Evolutionary conservation across 2,888 invertebrate species (phyloP).

Genomic region (Watsonalla cultraria): DNA sequence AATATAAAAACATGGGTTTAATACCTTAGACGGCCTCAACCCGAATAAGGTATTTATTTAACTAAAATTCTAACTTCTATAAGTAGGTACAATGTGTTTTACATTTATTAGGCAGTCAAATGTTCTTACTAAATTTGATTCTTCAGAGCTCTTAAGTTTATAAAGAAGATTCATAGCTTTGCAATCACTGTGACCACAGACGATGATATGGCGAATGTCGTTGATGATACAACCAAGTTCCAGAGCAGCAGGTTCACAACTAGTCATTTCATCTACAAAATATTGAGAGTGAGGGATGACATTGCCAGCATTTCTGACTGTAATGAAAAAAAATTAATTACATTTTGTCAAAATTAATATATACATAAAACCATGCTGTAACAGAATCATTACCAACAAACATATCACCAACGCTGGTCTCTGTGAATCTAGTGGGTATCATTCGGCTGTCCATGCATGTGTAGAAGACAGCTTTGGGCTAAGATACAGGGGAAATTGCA

Average conservation of each 20-base stretch:
- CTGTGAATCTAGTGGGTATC: conserved; percentile 96
- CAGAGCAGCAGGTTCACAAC: conserved; percentile 96
- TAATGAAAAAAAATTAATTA: conserved; percentile 32
- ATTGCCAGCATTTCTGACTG: conserved; percentile 98
- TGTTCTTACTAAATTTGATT: conserved; percentile 73
- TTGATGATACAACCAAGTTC: conserved; percentile 96
- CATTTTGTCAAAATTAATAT: conserved; percentile 5
- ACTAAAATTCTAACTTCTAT: too few species aligned
- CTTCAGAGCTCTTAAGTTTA: conserved; percentile 87
- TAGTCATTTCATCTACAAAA: conserved; percentile 91
- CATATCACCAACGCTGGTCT: conserved; percentile 98
- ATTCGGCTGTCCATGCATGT: conserved; percentile 99
- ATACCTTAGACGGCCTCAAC: neutral
- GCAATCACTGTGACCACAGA: conserved; percentile 98
- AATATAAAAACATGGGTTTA: conserved; percentile 1
- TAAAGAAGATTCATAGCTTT: conserved; percentile 98
- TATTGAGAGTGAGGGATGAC: conserved; percentile 94
- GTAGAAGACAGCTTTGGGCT: conserved; percentile 98
- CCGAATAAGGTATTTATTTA: too few species aligned
- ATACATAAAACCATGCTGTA: conserved; percentile 4
- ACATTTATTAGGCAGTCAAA: neutral
- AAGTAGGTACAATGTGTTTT: too few species aligned
- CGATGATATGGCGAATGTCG: conserved; percentile 93
- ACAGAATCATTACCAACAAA: conserved; percentile 85
- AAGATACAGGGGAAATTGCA: conserved; percentile 38